phyloP scores from a whole-genome alignment of 2,113 vertebrate species.

The Chaetodon trifascialis region DNA sequence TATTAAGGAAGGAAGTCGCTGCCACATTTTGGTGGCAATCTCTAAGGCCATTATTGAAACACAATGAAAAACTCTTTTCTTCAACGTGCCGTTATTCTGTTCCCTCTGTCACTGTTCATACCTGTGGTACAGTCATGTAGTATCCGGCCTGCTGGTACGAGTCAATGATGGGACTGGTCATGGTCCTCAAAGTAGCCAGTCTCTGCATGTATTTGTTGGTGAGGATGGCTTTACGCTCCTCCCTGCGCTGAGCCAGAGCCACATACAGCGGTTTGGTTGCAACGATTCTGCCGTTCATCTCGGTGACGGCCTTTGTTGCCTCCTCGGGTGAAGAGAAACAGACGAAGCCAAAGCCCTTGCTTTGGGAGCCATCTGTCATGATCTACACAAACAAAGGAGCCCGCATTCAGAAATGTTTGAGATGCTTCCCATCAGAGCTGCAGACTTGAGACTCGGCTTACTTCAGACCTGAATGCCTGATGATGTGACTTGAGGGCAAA shows the following conservation, averaged over 20 bases:
- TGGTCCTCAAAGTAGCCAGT: constrained; percentile 87
- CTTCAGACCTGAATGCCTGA: no score
- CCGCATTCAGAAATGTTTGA: not conserved
- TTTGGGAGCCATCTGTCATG: constrained; percentile 95
- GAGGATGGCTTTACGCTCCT: constrained; percentile 95
- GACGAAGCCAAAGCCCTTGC: constrained; percentile 98
- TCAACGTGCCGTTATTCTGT: no score
- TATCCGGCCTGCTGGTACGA: constrained; percentile 91
- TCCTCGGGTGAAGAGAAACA: constrained; percentile 99
- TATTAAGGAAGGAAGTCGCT: no score
- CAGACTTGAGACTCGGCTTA: not conserved
- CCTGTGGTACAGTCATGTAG: constrained; percentile 92
- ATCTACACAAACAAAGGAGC: constrained; percentile 82
- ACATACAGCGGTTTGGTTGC: constrained; percentile 97
- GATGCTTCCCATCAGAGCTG: not conserved
- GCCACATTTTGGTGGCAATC: no score
- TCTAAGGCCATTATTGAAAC: no score
- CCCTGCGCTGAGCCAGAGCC: constrained; percentile 94
- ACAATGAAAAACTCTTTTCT: not conserved
- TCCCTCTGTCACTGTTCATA: constrained; percentile 61
- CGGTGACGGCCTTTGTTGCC: constrained; percentile 96
- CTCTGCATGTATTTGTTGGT: constrained; percentile 98
- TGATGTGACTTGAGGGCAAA: no score
- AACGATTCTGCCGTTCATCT: constrained; percentile 96
- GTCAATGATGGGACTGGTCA: constrained; percentile 88